phyloP scores from a whole-genome alignment of 2,797 vertebrate genomes.

The Holocentrus rufus region DNA sequence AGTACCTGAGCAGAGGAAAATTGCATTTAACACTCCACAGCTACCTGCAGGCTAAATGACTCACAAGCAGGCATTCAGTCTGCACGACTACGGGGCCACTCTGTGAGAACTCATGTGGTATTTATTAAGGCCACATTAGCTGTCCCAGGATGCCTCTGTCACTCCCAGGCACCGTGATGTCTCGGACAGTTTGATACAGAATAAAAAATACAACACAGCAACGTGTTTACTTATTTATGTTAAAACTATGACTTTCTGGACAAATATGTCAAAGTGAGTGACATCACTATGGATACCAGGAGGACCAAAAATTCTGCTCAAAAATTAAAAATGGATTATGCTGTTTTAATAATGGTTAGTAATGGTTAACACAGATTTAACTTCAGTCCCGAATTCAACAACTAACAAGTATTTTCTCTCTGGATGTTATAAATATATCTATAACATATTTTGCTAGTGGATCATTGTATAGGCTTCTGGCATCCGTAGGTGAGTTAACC shows the following conservation, averaged over 20 bases:
- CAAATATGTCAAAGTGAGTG: too few relatives aligned
- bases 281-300: too few relatives aligned
- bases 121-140: background rate
- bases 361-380: background rate
- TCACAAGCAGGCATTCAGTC: constrained; percentile 11
- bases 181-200: too few relatives aligned
- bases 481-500: too few relatives aligned
- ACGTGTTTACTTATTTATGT: background rate
- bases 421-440: too few relatives aligned
- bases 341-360: too few relatives aligned
- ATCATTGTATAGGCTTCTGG: too few relatives aligned
- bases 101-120: background rate
- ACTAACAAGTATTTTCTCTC: too few relatives aligned
- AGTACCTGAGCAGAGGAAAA: constrained; percentile 2
- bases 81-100: background rate
- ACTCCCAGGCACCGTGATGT: background rate
- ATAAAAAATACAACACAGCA: too few relatives aligned
- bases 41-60: background rate
- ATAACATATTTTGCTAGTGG: too few relatives aligned
- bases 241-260: background rate
- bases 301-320: too few relatives aligned
- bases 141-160: background rate
- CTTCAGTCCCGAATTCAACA: background rate
- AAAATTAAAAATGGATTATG: too few relatives aligned
- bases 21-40: constrained; percentile 11